Conservation (phyloP, 2,797 vertebrate genomes). For the Trematomus bernacchii region DNA sequence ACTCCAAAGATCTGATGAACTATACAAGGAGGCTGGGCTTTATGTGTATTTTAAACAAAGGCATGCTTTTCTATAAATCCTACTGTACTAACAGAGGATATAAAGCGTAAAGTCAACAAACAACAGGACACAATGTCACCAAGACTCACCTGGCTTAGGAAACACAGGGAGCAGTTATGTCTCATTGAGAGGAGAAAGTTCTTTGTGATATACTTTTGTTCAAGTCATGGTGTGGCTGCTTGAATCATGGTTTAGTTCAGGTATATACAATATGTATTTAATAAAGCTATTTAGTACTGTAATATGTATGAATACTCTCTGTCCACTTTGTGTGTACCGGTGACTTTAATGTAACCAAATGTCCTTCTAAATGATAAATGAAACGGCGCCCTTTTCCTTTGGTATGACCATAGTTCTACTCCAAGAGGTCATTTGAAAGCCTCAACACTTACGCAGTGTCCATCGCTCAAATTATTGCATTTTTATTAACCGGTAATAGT, state of each 20-base stretch:
- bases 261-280: background rate
- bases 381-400: background rate
- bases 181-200: background rate
- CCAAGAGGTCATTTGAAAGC: background rate
- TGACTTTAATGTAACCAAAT: background rate
- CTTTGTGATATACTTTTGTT: background rate
- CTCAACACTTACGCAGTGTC: background rate
- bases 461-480: background rate
- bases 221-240: background rate
- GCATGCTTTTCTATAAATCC: background rate
- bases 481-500: background rate
- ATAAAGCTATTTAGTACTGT: background rate
- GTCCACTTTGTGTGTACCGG: background rate
- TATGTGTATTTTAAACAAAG: slow-evolving; percentile 9
- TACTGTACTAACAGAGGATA: background rate
- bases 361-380: background rate
- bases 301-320: background rate
- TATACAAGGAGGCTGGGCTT: slow-evolving; percentile 9
- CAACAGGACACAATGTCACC: background rate
- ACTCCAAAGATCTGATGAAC: background rate
- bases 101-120: background rate
- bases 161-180: background rate
- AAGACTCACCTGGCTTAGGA: background rate
- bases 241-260: background rate
- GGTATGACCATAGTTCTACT: background rate